These are phyloP conservation scores for Melanocharis versteri DNA, from an alignment of 2,113 vertebrate species.

Conservation along the genomic window DNA sequence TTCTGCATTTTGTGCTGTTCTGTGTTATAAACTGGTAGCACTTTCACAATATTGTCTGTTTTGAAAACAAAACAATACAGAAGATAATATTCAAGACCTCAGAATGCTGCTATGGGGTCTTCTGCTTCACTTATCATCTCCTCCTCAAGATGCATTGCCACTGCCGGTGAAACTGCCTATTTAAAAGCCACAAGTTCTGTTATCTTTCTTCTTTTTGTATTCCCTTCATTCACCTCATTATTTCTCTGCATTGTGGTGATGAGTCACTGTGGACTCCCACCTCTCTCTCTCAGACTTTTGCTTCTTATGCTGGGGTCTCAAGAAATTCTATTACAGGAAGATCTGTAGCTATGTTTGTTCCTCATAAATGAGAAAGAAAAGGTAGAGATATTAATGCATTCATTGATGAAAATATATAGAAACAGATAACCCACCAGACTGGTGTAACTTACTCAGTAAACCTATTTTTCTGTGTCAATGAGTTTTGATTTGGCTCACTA, in stretches of 20 bases:
- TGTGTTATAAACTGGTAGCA: background rate
- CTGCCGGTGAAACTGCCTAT: background rate
- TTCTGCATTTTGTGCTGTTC: background rate
- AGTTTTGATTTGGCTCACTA: background rate
- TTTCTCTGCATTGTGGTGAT: background rate
- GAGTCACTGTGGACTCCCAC: background rate
- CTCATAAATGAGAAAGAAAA: background rate
- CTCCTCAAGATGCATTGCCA: background rate
- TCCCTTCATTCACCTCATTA: background rate
- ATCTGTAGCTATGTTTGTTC: background rate
- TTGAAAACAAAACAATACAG: background rate
- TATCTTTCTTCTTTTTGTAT: background rate
- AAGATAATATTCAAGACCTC: background rate
- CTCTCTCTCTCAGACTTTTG: background rate
- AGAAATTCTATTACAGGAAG: background rate
- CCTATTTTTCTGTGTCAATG: background rate
- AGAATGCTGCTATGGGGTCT: background rate
- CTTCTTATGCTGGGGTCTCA: background rate
- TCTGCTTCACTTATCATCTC: background rate
- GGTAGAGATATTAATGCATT: background rate
- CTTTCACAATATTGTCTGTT: background rate
- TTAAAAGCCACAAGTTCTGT: background rate
- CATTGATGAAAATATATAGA: background rate
- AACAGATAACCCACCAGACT: background rate
- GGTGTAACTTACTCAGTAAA: background rate